phyloP scores from a whole-genome alignment of 2,888 invertebrate genomes.

The Lasioglossum oenotherae region DNA sequence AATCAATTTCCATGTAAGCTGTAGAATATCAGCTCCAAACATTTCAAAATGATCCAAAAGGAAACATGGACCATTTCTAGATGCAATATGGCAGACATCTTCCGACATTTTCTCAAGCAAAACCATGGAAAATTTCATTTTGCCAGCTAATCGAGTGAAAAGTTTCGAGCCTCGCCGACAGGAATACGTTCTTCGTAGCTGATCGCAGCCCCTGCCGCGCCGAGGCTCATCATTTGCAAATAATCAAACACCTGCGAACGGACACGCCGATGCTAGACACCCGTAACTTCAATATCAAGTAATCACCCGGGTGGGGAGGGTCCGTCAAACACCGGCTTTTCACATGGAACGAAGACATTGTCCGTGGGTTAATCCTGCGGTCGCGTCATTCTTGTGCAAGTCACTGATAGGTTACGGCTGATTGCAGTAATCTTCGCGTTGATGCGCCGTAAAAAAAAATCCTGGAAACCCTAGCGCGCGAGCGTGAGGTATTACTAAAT shows the following conservation, averaged over 20 bases:
- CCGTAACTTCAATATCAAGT: conserved; percentile 33
- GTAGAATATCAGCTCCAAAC: too few species aligned
- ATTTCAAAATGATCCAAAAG: too few species aligned
- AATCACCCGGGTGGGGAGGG: conserved; percentile 8
- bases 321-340: conserved; percentile 47
- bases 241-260: conserved; percentile 46
- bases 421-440: conserved; percentile 73
- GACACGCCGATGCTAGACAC: conserved; percentile 11
- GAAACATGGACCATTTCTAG: too few species aligned
- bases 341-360: conserved; percentile 60
- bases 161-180: background rate
- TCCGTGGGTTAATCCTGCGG: conserved; percentile 64
- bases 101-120: background rate
- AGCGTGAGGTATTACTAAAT: conserved; percentile 69
- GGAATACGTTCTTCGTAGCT: background rate
- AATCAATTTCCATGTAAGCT: too few species aligned
- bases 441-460: conserved; percentile 63
- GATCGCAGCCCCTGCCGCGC: conserved; percentile 6
- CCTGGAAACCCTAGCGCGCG: conserved; percentile 56
- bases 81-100: too few species aligned
- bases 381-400: conserved; percentile 68
- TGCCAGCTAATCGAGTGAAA: background rate
- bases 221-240: conserved; percentile 42
- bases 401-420: conserved; percentile 71
- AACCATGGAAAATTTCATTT: background rate